These are phyloP conservation scores for Archegozetes longisetosus DNA, from an alignment of 1,140 invertebrate species.

Conservation along the genomic window DNA sequence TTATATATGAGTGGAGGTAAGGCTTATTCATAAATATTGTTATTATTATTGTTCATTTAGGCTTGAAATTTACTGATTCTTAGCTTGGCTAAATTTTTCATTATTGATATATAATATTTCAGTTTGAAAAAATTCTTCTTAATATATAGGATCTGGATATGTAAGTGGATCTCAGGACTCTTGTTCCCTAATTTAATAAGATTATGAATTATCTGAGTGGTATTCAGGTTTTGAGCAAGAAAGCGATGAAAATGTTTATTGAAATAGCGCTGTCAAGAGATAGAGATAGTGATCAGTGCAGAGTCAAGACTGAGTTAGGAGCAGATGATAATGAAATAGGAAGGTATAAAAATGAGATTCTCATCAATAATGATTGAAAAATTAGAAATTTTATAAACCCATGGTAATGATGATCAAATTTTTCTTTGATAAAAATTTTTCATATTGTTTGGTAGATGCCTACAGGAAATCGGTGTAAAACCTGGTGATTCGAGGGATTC, in stretches of 20 bases:
- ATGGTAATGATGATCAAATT: background rate
- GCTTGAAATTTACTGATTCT: background rate
- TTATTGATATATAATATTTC: too few species aligned
- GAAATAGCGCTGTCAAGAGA: background rate
- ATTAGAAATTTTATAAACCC: too few species aligned
- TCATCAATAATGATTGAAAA: too few species aligned
- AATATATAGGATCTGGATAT: background rate
- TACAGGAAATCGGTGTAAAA: constrained; percentile 18
- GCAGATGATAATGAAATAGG: background rate
- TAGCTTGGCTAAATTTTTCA: background rate
- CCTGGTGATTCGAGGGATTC: constrained; percentile 20
- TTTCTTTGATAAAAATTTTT: background rate
- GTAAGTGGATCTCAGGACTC: background rate
- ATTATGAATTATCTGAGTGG: background rate
- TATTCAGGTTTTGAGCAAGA: background rate
- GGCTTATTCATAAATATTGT: background rate
- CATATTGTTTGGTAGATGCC: constrained; percentile 53
- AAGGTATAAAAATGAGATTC: too few species aligned
- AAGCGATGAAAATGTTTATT: background rate
- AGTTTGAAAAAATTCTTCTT: too few species aligned
- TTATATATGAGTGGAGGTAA: background rate
- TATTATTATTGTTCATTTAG: too few species aligned
- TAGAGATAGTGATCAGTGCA: background rate
- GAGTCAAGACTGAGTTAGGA: background rate
- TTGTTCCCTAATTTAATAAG: background rate